These are phyloP conservation scores for Fragum whitleyi DNA, from an alignment of 2,888 invertebrate species.

Conservation along the genomic window DNA sequence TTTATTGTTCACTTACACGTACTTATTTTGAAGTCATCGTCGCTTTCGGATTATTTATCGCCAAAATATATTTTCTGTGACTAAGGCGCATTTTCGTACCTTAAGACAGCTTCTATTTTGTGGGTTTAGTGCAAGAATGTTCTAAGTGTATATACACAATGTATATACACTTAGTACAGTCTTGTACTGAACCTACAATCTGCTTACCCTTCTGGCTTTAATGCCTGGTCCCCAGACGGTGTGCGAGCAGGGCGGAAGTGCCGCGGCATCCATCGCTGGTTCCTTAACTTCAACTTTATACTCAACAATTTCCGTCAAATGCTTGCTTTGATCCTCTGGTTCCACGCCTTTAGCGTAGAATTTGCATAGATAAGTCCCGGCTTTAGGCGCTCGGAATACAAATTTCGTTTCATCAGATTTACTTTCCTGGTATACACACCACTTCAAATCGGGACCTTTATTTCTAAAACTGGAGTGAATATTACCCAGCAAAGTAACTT, in stretches of 20 bases:
- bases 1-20: too few species aligned
- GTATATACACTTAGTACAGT: too few species aligned
- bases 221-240: slow-evolving; percentile 70
- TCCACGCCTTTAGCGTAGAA: slow-evolving; percentile 68
- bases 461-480: slow-evolving; percentile 35
- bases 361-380: slow-evolving; percentile 65
- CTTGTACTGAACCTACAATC: too few species aligned
- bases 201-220: slow-evolving; percentile 56
- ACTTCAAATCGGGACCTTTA: slow-evolving; percentile 58
- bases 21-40: too few species aligned
- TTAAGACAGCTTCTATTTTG: too few species aligned
- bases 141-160: too few species aligned
- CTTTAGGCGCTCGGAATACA: slow-evolving; percentile 64
- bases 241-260: slow-evolving; percentile 68
- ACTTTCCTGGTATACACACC: slow-evolving; percentile 67
- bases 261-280: slow-evolving; percentile 68
- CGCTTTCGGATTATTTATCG: too few species aligned
- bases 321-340: slow-evolving; percentile 55
- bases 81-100: too few species aligned
- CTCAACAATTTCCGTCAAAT: slow-evolving; percentile 68
- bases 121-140: too few species aligned
- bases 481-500: slow-evolving; percentile 44
- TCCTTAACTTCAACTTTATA: slow-evolving; percentile 68
- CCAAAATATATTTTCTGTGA: too few species aligned
- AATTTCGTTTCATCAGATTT: slow-evolving; percentile 66